A percentile compares a stretch with the other conserved stretches of the same genome.
Conservation (phyloP, 2,797 vertebrate genomes). For the Alectoris magna region DNA sequence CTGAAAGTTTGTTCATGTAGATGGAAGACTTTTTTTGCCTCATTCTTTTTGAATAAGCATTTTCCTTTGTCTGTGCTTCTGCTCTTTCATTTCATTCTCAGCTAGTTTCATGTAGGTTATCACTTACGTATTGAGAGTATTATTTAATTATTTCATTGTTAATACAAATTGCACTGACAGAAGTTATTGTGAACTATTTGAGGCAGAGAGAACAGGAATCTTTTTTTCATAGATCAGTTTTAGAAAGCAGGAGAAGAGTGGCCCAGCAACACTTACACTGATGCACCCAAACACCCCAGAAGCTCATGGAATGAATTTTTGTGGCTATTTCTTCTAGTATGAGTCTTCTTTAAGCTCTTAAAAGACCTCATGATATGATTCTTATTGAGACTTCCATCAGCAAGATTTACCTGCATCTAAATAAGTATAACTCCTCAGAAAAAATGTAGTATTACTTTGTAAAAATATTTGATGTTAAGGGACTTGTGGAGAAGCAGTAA, state of each 20-base stretch:
- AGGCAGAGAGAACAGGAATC: accelerated
- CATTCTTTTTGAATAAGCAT: not conserved
- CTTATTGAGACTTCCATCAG: not conserved
- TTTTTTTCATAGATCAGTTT: not conserved
- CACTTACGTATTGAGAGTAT: not conserved
- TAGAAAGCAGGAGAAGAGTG: not conserved
- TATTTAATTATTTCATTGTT: not conserved
- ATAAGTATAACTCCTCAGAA: not conserved
- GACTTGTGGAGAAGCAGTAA: not conserved
- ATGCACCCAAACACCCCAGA: not conserved
- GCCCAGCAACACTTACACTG: not conserved
- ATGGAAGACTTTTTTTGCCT: not conserved
- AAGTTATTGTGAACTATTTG: not conserved
- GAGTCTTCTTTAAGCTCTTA: not conserved
- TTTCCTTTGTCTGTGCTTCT: not conserved
- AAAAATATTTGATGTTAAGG: not conserved
- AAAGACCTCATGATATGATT: not conserved
- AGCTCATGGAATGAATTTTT: not conserved
- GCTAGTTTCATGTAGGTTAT: not conserved
- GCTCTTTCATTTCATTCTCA: not conserved
- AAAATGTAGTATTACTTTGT: not conserved
- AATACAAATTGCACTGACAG: not conserved
- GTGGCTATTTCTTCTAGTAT: not conserved
- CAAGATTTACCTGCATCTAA: not conserved
- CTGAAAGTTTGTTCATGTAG: not conserved